Evolutionary conservation across 2,797 vertebrate genomes (phyloP), one percentile per base, ranked within the genome.

Genomic region (Valencia hispanica): DNA sequence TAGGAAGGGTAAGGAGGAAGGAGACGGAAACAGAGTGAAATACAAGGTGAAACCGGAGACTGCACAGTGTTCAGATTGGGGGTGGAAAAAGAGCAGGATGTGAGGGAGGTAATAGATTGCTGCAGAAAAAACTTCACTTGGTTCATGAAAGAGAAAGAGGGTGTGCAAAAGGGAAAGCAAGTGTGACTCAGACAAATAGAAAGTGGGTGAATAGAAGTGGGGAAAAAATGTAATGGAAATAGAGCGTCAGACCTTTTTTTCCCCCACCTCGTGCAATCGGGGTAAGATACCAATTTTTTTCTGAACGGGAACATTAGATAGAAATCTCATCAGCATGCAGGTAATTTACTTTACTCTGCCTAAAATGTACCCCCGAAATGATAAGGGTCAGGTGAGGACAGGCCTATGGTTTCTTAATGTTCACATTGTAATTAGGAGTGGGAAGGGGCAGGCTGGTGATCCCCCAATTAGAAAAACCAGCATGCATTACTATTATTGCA

Each of bases 291-390:
- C 89, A 88, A 84, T 93, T n/a, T 90, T 91, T 8, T 10, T 59
- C 78, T 87, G 72, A 89, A 91, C 92, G 89, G 87, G 90, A 93
- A 90, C 91, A 93, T 94, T 88, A 92, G 85, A 90, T 84, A 85
- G 78, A 94, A 93, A 94, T 94, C 90, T 93, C 91, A 93, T 92
- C 85, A 88, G 84, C 81, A 78, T 81, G 79, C 82, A 88, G 86
- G 87, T 92, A 81, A 94, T 92, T 93, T 92, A 84, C 88, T 85
- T 82, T 83, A 51, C 75, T 14, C 75, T 75, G 78, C 86, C 80
- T 74, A 86, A 90, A 87, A 92, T 81, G 73, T 79, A 75, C 79
- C 86, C n/a, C 74, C 84, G 80, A 90, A 93, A 89, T 87, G 86
- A 78, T 77, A 88, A 83, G 81, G 86, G 83, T 81, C 79, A 72